phyloP scores from a whole-genome alignment of 1,140 invertebrate species.

The Chrysomallon squamiferum region DNA sequence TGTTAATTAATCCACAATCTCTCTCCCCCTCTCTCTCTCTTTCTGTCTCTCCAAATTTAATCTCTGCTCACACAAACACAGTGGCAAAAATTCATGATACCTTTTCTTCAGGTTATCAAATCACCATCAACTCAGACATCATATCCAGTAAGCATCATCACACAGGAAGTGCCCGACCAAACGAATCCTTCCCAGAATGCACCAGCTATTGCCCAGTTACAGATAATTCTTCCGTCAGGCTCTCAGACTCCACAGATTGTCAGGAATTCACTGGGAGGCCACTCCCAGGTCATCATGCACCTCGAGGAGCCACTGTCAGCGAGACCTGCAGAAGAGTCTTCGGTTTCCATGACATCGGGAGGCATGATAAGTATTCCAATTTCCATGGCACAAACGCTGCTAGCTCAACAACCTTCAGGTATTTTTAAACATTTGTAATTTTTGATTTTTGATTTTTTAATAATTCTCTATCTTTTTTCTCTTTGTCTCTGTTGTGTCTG shows the following conservation, averaged over 20 bases:
- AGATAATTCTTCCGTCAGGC: slow-evolving; percentile 15
- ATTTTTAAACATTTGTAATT: too few relatives aligned
- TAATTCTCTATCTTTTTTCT: too few relatives aligned
- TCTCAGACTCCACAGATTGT: background rate
- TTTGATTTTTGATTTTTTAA: too few relatives aligned
- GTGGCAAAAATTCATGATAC: too few relatives aligned
- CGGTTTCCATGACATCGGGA: background rate
- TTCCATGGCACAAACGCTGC: slow-evolving; percentile 4
- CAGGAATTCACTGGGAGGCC: background rate
- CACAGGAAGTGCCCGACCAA: too few relatives aligned
- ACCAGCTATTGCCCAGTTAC: slow-evolving; percentile 12
- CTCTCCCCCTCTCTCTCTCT: too few relatives aligned
- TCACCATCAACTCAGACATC: background rate
- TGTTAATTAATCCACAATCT: too few relatives aligned
- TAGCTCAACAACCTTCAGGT: too few relatives aligned
- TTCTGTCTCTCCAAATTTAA: too few relatives aligned
- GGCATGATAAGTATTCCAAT: background rate
- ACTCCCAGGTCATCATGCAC: slow-evolving; percentile 6
- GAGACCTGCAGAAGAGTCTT: background rate
- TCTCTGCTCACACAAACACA: too few relatives aligned
- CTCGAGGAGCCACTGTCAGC: background rate
- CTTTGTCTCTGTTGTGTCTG: too few relatives aligned
- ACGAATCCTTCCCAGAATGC: background rate
- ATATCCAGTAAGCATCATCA: slow-evolving; percentile 8
- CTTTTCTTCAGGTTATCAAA: too few relatives aligned